A percentile compares a stretch with the other conserved stretches of the same genome.
These are phyloP conservation scores for Carduelis carduelis DNA, from an alignment of 2,797 vertebrate species.

Conservation along the genomic window DNA sequence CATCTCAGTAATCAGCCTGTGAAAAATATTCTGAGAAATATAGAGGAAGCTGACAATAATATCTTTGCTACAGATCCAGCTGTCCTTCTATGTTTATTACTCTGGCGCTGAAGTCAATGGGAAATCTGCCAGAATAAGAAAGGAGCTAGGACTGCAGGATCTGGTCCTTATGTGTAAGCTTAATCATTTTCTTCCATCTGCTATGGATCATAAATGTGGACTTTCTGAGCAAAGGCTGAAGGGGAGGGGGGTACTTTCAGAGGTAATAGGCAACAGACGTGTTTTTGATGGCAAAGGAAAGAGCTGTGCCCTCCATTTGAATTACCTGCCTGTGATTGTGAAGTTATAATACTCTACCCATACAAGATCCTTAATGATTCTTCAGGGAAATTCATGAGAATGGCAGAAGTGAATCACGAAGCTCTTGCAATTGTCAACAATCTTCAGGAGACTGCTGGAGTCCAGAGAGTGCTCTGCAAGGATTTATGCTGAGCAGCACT, in stretches of 20 bases:
- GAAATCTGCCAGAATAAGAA: slow-evolving; percentile 31
- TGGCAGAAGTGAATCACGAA: neutral
- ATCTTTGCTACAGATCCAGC: slow-evolving; percentile 39
- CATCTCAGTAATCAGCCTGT: neutral
- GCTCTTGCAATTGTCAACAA: neutral
- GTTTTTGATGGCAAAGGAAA: neutral
- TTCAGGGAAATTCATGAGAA: neutral
- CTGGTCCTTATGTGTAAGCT: slow-evolving; percentile 23
- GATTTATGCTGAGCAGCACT: neutral
- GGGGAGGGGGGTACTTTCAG: neutral
- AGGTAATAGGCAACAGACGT: neutral
- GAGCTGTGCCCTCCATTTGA: neutral
- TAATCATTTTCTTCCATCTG: slow-evolving; percentile 47
- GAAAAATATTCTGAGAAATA: slow-evolving; percentile 35
- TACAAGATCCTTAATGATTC: neutral
- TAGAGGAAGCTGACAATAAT: slow-evolving; percentile 32
- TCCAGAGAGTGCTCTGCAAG: neutral
- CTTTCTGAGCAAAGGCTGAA: slow-evolving; percentile 7
- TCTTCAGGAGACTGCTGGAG: neutral
- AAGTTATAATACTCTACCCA: neutral
- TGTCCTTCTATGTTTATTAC: slow-evolving; percentile 28
- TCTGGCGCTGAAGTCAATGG: slow-evolving; percentile 32
- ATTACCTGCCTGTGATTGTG: neutral
- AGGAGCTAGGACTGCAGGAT: slow-evolving; percentile 5
- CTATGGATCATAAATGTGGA: slow-evolving; percentile 33